phyloP scores from a whole-genome alignment of 2,888 invertebrate species.

The Orchestes rusci region DNA sequence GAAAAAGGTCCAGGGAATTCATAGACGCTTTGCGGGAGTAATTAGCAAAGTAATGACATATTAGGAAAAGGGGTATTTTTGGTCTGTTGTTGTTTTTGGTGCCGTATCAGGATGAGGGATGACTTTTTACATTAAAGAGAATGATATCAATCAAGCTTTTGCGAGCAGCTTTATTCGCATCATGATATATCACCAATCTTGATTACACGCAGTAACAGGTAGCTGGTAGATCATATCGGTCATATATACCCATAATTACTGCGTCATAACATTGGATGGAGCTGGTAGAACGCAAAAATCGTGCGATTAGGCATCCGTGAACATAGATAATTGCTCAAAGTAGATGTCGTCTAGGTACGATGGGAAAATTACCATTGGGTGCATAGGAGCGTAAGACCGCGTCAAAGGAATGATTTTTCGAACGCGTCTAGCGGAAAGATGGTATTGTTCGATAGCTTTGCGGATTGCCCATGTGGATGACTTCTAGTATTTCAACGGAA shows the following conservation, averaged over 20 bases:
- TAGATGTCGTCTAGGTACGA: slow-evolving; percentile 20
- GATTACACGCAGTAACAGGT: too few species aligned
- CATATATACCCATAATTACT: slow-evolving; percentile 2
- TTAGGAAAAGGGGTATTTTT: slow-evolving; percentile 32
- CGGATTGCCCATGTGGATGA: slow-evolving; percentile 15
- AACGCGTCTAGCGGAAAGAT: slow-evolving; percentile 18
- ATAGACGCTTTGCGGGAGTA: slow-evolving; percentile 38
- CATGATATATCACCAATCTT: too few species aligned
- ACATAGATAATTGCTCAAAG: slow-evolving; percentile 15
- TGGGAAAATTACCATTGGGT: slow-evolving; percentile 21
- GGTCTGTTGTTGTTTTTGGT: slow-evolving; percentile 18
- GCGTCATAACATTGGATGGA: background rate
- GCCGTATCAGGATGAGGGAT: slow-evolving; percentile 9
- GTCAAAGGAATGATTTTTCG: slow-evolving; percentile 18
- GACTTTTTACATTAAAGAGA: slow-evolving; percentile 14
- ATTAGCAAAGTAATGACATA: slow-evolving; percentile 40
- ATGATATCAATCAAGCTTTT: slow-evolving; percentile 9
- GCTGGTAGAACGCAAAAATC: too few species aligned
- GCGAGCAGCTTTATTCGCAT: too few species aligned
- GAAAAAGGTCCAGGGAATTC: slow-evolving; percentile 37
- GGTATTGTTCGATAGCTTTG: slow-evolving; percentile 18
- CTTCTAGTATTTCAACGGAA: slow-evolving; percentile 11
- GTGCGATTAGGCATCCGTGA: slow-evolving; percentile 19
- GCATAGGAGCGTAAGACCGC: slow-evolving; percentile 19
- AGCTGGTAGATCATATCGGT: background rate